A percentile compares a stretch with the other conserved stretches of the same genome.
These are phyloP conservation scores for Cancer borealis DNA, from an alignment of 2,888 invertebrate genomes.

Conservation along the genomic window DNA sequence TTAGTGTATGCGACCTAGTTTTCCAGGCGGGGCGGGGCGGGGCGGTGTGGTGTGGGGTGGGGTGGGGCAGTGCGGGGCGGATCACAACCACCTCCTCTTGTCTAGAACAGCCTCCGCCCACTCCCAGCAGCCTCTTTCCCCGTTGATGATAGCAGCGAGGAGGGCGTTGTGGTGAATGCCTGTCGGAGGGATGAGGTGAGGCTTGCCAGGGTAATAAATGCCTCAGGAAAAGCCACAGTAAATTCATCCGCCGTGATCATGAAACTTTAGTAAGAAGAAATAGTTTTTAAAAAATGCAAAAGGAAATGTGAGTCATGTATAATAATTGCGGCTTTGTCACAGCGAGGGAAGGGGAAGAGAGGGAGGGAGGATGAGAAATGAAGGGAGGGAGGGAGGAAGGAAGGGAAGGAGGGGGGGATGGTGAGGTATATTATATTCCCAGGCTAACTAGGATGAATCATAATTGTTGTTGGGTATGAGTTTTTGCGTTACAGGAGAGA, in stretches of 20 bases:
- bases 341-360: constrained; percentile 6
- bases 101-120: background rate
- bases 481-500: background rate
- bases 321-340: constrained; percentile 29
- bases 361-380: background rate
- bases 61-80: background rate
- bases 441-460: background rate
- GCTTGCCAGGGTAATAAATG: background rate
- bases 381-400: background rate
- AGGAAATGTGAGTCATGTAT: constrained; percentile 7
- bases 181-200: background rate
- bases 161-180: too few species aligned
- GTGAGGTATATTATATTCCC: constrained; percentile 10
- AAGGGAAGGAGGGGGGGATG: background rate
- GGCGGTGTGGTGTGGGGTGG: background rate
- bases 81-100: background rate
- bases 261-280: background rate
- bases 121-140: background rate
- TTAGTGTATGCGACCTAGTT: background rate
- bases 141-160: background rate
- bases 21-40: background rate
- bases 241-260: background rate
- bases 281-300: background rate
- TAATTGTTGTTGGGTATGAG: background rate
- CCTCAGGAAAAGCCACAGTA: background rate